A percentile compares a stretch with the other conserved stretches of the same genome.
Evolutionary conservation across 2,113 vertebrate genomes (phyloP).

Genomic region (Parus major): DNA sequence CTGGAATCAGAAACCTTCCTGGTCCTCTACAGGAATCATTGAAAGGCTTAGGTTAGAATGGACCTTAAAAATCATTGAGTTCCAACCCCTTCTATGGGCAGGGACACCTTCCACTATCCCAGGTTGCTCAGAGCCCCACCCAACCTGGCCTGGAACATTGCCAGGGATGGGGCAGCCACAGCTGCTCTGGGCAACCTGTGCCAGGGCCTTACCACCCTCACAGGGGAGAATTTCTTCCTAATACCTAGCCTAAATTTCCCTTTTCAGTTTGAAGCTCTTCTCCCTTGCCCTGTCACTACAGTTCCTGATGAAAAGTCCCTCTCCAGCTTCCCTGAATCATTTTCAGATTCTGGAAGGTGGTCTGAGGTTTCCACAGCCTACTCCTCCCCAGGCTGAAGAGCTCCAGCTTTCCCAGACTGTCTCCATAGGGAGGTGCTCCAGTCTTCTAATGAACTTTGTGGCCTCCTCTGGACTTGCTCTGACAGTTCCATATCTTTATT

Average conservation of each 20-base stretch:
- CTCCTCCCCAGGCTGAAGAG: neutral
- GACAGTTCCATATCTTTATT: neutral
- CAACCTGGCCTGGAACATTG: rapidly evolving
- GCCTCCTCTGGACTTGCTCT: neutral
- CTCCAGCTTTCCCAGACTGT: neutral
- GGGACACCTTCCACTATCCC: neutral
- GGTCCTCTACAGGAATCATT: neutral
- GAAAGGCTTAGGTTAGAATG: neutral
- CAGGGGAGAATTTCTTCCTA: rapidly evolving
- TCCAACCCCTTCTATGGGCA: rapidly evolving
- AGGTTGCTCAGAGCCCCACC: neutral
- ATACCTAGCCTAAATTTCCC: neutral
- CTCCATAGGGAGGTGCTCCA: neutral
- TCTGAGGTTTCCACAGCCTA: neutral
- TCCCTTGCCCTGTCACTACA: neutral
- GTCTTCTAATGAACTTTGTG: too few relatives aligned
- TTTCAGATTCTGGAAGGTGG: neutral
- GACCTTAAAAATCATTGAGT: neutral
- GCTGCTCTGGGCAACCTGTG: rapidly evolving
- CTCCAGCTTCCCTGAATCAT: neutral
- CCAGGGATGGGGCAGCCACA: neutral
- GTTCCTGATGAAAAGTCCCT: neutral
- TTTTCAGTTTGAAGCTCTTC: neutral
- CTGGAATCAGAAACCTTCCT: neutral
- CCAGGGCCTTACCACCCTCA: neutral